Evolutionary conservation across 2,797 vertebrate species (phyloP).

Genomic region (Paedocypris micromegethes): DNA sequence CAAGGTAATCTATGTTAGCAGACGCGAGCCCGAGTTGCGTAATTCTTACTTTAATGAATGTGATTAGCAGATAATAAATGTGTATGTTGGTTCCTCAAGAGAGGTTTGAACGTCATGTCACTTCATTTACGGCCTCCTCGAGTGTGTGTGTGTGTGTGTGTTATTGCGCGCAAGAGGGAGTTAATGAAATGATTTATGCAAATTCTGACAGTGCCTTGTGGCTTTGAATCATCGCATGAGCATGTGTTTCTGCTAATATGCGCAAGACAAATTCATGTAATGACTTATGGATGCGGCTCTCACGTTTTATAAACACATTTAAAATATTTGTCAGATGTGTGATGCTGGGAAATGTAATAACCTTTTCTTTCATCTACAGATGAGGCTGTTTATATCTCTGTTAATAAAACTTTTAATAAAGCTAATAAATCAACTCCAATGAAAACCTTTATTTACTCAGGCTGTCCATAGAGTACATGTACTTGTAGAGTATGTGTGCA

Average conservation of each 20-base stretch:
- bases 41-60: slow-evolving; percentile 35
- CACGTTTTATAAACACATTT: slow-evolving; percentile 15
- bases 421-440: no score
- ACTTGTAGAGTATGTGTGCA: no score
- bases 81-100: slow-evolving; percentile 9
- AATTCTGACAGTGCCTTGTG: slow-evolving; percentile 3
- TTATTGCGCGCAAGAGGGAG: background rate
- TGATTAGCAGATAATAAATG: slow-evolving; percentile 21
- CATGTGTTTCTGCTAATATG: slow-evolving; percentile 3
- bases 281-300: slow-evolving; percentile 9
- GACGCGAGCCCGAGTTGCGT: background rate
- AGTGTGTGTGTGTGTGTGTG: slow-evolving; percentile 16
- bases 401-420: no score
- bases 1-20: background rate
- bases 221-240: slow-evolving; percentile 2
- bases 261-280: slow-evolving; percentile 29
- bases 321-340: slow-evolving; percentile 18
- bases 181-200: slow-evolving; percentile 39
- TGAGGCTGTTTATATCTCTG: background rate
- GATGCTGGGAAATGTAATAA: background rate
- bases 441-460: no score
- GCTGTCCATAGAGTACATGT: no score
- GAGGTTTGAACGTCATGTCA: slow-evolving; percentile 17
- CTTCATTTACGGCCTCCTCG: slow-evolving; percentile 30
- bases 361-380: slow-evolving; percentile 10